Evolutionary conservation across 2,888 invertebrate genomes (phyloP), one percentile per base, ranked within the genome.

Genomic region (Chalcosyrphus nemorum): DNA sequence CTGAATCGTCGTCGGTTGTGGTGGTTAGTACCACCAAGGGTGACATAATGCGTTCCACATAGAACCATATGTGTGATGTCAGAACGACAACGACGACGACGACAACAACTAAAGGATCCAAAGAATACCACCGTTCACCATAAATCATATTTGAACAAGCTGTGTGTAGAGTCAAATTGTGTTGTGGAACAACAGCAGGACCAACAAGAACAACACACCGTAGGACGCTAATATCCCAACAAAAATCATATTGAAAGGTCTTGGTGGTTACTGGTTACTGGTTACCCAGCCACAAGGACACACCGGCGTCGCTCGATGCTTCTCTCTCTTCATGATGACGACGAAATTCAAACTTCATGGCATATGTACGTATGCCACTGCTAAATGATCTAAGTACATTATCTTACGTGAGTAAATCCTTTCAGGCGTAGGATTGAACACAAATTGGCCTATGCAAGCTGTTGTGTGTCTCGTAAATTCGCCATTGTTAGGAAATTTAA

Each of bases 101-200:
- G 29, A 7, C 32, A 9, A 9, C 24, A 70, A 59, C 61, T 52
- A 77, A 61, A 56, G 43, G 65, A 82, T 77, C 38, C 78, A 59
- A n/a, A 72, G 77, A 78, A 72, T 68, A 82, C 81, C 71, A 82
- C 65, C 52, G 32, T 47, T 72, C 65, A 61, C 38, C 77, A 82
- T 82, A 82, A 82, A 82, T 82, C 82, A 82, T 72, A 71, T 81
- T 71, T 71, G 38, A 81, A 71, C 81, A 78, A 82, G 82, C 66
- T 70, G 54, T 66, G 56, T 24, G 4, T n/a, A n/a, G 63, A 68
- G 27, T 68, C 72, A 61, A 68, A 78, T 66, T 72, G 61, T 63
- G 52, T 65, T 50, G 17, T 38, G 35, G n/a, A 66, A 61, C 41
- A 59, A 50, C 70, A 75, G 57, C 61, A 56, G 43, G 35, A 13